phyloP scores from a whole-genome alignment of 2,797 vertebrate species.

The Lagorchestes hirsutus region DNA sequence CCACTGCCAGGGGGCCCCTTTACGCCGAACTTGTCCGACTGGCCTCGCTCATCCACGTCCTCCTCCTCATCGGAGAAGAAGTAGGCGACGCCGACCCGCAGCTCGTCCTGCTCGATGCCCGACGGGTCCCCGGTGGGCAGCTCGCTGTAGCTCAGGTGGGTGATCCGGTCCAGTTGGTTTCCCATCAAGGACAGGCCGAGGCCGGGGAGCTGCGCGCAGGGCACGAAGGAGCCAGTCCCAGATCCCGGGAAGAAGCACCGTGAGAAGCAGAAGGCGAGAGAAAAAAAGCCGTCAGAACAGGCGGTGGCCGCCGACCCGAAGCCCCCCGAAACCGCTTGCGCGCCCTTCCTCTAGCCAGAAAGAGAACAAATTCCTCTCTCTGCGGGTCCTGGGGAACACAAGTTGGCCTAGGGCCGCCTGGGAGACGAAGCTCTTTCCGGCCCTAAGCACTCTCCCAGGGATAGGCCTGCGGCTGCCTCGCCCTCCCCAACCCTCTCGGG shows the following conservation, averaged over 20 bases:
- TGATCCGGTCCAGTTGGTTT: slow-evolving; percentile 99
- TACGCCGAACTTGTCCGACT: slow-evolving; percentile 93
- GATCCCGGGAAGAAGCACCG: slow-evolving; percentile 38
- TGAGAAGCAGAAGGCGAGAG: slow-evolving; percentile 27
- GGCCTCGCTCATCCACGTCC: slow-evolving; percentile 97
- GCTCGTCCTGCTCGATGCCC: slow-evolving; percentile 99
- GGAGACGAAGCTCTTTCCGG: slow-evolving; percentile 30
- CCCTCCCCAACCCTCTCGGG: not conserved
- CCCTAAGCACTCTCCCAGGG: not conserved
- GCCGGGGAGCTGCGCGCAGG: slow-evolving; percentile 91
- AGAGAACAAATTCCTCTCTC: not conserved
- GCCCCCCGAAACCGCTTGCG: not conserved
- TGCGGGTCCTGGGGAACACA: not conserved
- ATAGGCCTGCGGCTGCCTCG: slow-evolving; percentile 16
- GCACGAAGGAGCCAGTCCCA: slow-evolving; percentile 61
- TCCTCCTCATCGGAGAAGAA: slow-evolving; percentile 99
- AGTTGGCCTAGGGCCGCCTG: not conserved
- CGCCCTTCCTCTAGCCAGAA: not conserved
- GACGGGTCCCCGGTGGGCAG: slow-evolving; percentile 99
- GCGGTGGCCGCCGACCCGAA: not conserved
- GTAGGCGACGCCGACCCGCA: slow-evolving; percentile 98
- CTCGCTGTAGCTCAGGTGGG: slow-evolving; percentile 99
- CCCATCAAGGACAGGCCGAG: slow-evolving; percentile 99
- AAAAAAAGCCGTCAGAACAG: not conserved
- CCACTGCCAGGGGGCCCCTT: slow-evolving; percentile 85